These are phyloP conservation scores for Trichogramma dendrolimi DNA, from an alignment of 2,888 invertebrate species.

Conservation along the genomic window DNA sequence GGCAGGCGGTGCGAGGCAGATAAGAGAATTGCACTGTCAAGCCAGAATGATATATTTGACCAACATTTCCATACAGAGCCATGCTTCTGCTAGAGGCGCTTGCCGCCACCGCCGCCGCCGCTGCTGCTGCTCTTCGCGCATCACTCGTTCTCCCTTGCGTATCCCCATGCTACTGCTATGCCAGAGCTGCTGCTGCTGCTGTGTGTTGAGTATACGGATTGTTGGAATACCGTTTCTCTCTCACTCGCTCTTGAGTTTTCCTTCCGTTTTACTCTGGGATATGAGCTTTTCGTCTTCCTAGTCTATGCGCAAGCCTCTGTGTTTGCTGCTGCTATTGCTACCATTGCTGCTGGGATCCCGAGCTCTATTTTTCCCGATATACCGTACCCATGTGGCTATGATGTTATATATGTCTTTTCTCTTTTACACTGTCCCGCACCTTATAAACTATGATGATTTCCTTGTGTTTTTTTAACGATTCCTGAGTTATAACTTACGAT, in stretches of 20 bases:
- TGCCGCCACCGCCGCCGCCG: not conserved
- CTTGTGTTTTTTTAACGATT: no score
- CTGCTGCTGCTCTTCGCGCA: constrained; percentile 32
- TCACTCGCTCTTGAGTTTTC: constrained; percentile 31
- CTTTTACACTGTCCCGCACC: no score
- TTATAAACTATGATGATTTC: no score
- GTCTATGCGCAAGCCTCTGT: not conserved
- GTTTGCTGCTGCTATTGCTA: not conserved
- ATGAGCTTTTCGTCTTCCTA: constrained; percentile 10
- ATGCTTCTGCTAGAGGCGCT: constrained; percentile 13
- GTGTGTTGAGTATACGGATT: no score
- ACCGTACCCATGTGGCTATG: no score
- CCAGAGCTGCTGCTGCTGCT: no score
- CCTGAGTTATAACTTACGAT: no score
- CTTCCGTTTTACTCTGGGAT: constrained; percentile 13
- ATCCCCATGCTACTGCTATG: no score
- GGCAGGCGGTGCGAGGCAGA: constrained; percentile 51
- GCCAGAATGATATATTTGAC: constrained; percentile 86
- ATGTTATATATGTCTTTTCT: no score
- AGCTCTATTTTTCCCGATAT: no score
- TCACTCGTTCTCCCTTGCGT: constrained; percentile 26
- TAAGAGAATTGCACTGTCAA: constrained; percentile 88
- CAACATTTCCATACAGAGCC: constrained; percentile 51
- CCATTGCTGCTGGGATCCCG: no score
- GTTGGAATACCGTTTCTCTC: constrained; percentile 28